Evolutionary conservation across 2,797 vertebrate species (phyloP).

Genomic region (Platyrinchus mystaceus): DNA sequence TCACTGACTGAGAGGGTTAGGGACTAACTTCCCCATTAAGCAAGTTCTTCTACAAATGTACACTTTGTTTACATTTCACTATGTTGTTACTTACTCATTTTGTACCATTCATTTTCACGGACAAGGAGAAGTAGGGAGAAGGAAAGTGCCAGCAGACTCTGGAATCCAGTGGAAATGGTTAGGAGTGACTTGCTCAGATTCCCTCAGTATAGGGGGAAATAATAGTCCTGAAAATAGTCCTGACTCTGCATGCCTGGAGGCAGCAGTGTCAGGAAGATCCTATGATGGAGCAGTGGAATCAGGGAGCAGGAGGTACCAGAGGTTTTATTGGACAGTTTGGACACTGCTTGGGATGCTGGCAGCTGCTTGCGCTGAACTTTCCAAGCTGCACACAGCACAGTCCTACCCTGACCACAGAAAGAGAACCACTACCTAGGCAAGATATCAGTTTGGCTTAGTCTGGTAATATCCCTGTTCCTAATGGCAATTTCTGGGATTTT

Average conservation of each 20-base stretch:
- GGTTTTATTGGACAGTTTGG: background rate
- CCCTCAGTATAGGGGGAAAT: background rate
- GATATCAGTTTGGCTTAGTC: background rate
- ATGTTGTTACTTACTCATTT: background rate
- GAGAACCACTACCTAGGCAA: background rate
- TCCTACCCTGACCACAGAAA: background rate
- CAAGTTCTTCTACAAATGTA: background rate
- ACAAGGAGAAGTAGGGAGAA: background rate
- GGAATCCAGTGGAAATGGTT: background rate
- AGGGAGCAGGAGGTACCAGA: background rate
- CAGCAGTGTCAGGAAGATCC: accelerated
- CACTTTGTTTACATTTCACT: background rate
- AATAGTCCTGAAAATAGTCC: background rate
- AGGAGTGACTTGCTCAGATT: background rate
- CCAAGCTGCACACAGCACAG: background rate
- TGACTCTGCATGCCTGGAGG: accelerated
- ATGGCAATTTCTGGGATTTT: background rate
- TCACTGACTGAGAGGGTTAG: background rate
- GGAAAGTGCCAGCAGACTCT: background rate
- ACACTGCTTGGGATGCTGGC: background rate
- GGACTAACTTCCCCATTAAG: background rate
- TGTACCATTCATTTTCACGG: background rate
- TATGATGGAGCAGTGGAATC: background rate
- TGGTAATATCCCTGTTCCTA: background rate
- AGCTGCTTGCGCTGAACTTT: background rate